Base-by-base conservation (phyloP, 2,113 vertebrate genomes). In the Sinocyclocheilus anophthalmus region DNA sequence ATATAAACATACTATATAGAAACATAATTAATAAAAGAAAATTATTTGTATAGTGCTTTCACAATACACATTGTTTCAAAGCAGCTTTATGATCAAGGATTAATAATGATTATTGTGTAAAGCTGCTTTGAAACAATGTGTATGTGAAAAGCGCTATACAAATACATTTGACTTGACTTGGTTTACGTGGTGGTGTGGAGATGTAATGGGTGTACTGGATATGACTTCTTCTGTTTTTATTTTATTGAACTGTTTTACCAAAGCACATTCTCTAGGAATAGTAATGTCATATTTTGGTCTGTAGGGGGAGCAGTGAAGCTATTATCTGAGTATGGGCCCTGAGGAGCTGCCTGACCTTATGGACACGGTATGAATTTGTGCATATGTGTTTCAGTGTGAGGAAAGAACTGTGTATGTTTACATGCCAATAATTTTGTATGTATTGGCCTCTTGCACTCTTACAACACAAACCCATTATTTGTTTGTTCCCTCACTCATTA, bases 241-340 rank as follows among this genome's bases (percentile, higher is more conserved):
- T 45, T 45, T 50, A 12, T 78, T 78, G 3, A 59, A 18, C 11
- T 10, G 11, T 37, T 55, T 42, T 76, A 14, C 65, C 22, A 1
- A 45, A 76, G 50, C 26, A 14, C 2, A 57, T 30, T 53, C 3
- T 48, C 8, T 10, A 26, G 45, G 13, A 61, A 48, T 33, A 18
- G 42, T 79, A 20, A 88, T 76, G 77, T 80, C 22, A n/a, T 22
- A 37, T 70, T 63, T n/a, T 39, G 42, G 33, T 42, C 69, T 76
- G 9, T 87, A 88, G 85, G n/a, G 78, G 61, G 80, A 82, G 81
- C 78, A 70, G 50, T 70, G 22, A 81, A 37, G 48, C 69, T 26
- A n/a, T 33, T 16, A 39, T n/a, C 61, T 78, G 77, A 90, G 72
- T 69, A 91, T 90, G 90, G 87, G 84, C 45, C 90, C 89, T 30